phyloP scores from a whole-genome alignment of 2,113 vertebrate species.

The Tamias sibiricus region DNA sequence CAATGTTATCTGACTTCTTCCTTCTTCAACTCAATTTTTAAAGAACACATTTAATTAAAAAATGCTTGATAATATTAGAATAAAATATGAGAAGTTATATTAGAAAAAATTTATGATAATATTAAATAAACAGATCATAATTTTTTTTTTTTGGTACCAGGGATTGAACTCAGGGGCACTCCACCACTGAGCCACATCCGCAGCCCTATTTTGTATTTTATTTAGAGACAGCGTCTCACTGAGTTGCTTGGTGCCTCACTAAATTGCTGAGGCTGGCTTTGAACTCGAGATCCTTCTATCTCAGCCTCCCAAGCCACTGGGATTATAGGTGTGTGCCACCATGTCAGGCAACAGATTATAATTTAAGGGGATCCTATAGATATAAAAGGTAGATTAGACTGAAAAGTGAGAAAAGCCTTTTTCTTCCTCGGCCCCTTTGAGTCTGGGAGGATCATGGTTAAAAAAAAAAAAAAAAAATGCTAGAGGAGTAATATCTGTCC shows the following conservation, averaged over 20 bases:
- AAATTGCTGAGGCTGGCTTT: too few relatives aligned
- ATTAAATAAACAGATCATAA: neutral
- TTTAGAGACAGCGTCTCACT: too few relatives aligned
- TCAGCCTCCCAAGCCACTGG: too few relatives aligned
- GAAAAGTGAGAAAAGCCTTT: neutral
- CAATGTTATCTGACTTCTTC: neutral
- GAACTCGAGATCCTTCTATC: too few relatives aligned
- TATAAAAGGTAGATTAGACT: neutral
- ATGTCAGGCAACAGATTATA: neutral
- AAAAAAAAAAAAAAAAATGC: neutral
- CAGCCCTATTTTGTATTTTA: too few relatives aligned
- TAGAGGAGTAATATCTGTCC: neutral
- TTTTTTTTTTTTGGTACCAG: too few relatives aligned
- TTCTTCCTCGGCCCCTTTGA: neutral
- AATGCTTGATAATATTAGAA: neutral
- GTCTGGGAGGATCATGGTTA: neutral
- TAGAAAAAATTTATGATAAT: neutral
- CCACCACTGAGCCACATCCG: too few relatives aligned
- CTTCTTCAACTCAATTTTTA: neutral
- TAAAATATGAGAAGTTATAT: neutral
- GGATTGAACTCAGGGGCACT: too few relatives aligned
- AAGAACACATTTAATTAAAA: constrained; percentile 20
- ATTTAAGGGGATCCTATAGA: neutral
- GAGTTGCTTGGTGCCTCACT: too few relatives aligned
- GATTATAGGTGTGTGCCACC: too few relatives aligned